phyloP scores from a whole-genome alignment of 2,888 invertebrate genomes.

The Emmelina monodactyla region DNA sequence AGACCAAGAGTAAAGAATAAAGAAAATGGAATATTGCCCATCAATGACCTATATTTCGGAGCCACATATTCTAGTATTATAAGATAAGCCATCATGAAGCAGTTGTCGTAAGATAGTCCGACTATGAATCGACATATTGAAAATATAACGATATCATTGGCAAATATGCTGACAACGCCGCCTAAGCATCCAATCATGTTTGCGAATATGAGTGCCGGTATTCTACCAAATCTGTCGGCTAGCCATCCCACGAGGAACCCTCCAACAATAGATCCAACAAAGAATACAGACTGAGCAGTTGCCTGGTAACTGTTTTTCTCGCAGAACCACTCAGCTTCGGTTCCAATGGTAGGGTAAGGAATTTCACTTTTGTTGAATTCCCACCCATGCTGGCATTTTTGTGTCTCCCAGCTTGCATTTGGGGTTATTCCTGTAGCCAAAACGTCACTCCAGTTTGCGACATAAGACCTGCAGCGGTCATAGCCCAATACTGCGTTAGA shows the following conservation, averaged over 20 bases:
- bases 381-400: constrained; percentile 36
- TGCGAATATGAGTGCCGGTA: constrained; percentile 32
- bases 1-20: constrained; percentile 30
- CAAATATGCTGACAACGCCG: constrained; percentile 30
- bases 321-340: constrained; percentile 44
- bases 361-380: constrained; percentile 42
- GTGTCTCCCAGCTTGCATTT: constrained; percentile 25
- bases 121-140: constrained; percentile 34
- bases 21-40: constrained; percentile 37
- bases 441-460: constrained; percentile 35
- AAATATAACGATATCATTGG: constrained; percentile 28
- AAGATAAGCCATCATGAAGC: constrained; percentile 42
- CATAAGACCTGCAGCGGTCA: constrained; percentile 32
- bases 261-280: constrained; percentile 38
- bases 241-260: constrained; percentile 38
- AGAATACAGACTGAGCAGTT: constrained; percentile 38
- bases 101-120: constrained; percentile 44
- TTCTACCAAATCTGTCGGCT: constrained; percentile 36
- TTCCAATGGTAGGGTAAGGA: constrained; percentile 39
- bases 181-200: constrained; percentile 34
- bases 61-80: constrained; percentile 37
- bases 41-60: constrained; percentile 38
- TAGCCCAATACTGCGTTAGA: constrained; percentile 27
- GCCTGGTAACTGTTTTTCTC: constrained; percentile 38
- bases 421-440: constrained; percentile 20